Evolutionary conservation across 2,113 vertebrate species (phyloP).

Genomic region (Taxidea taxus): DNA sequence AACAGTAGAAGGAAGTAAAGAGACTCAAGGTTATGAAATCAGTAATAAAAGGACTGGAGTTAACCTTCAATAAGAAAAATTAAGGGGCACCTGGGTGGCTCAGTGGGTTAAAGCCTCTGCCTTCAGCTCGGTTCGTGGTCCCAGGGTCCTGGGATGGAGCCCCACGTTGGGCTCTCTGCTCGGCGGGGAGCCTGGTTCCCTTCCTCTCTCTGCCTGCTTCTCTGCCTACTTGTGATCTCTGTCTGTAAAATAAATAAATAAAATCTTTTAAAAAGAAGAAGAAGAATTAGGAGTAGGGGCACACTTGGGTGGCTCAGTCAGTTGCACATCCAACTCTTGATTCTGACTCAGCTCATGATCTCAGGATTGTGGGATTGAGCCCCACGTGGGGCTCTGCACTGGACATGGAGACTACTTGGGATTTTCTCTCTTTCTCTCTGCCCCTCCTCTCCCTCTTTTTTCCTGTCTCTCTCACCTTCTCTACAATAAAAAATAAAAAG

Average conservation of each 20-base stretch:
- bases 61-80: neutral
- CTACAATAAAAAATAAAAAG: neutral
- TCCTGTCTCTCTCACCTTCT: neutral
- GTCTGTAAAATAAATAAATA: too few species aligned
- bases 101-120: neutral
- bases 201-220: too few species aligned
- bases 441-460: neutral
- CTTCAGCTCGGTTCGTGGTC: rapidly evolving
- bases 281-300: neutral
- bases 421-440: neutral
- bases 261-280: neutral
- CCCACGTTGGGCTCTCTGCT: too few species aligned
- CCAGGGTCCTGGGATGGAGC: too few species aligned
- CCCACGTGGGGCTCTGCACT: neutral
- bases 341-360: neutral
- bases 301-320: neutral
- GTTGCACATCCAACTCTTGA: neutral
- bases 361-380: neutral
- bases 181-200: too few species aligned
- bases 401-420: neutral
- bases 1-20: neutral
- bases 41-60: neutral
- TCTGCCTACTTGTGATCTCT: too few species aligned
- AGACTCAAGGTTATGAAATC: neutral
- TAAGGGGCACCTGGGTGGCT: neutral